Percentiles rank a stretch among this genome's conserved stretches.
Conservation (phyloP, 2,888 invertebrate genomes). For the Amphipyra berbera region DNA sequence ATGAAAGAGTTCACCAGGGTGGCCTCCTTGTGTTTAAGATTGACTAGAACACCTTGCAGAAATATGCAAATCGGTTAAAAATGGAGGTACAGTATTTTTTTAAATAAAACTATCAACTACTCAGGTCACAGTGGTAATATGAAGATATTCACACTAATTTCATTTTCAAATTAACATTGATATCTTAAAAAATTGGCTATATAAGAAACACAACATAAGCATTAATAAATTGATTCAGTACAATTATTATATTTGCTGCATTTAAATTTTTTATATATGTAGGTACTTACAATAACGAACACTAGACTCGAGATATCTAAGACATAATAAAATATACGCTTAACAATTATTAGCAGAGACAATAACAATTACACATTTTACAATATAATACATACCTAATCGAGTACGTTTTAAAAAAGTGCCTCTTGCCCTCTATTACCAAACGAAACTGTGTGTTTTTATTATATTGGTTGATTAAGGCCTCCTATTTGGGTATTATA, state of each 20-base stretch:
- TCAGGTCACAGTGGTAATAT: constrained; percentile 62
- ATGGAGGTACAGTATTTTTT: constrained; percentile 7
- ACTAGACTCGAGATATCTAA: constrained; percentile 26
- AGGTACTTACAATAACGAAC: constrained; percentile 24
- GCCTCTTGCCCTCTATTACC: not conserved
- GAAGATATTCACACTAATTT: constrained; percentile 17
- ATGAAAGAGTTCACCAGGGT: not conserved
- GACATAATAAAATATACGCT: constrained; percentile 34
- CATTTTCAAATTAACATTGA: constrained; percentile 15
- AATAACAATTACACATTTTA: constrained; percentile 20
- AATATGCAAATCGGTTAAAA: not conserved
- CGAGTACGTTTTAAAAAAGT: constrained; percentile 1
- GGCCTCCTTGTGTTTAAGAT: constrained; percentile 18
- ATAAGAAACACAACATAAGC: constrained; percentile 9
- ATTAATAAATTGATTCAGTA: constrained; percentile 23
- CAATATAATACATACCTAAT: constrained; percentile 1
- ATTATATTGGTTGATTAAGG: constrained; percentile 31
- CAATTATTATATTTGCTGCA: constrained; percentile 25
- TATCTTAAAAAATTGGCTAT: constrained; percentile 4
- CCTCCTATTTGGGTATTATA: constrained; percentile 27
- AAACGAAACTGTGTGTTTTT: constrained; percentile 14
- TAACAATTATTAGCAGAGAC: constrained; percentile 17
- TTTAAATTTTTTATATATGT: not conserved
- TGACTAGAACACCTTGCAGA: constrained; percentile 29
- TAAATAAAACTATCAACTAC: constrained; percentile 53